These are phyloP conservation scores for Ramphastos sulfuratus DNA, from an alignment of 2,113 vertebrate genomes.

Conservation along the genomic window DNA sequence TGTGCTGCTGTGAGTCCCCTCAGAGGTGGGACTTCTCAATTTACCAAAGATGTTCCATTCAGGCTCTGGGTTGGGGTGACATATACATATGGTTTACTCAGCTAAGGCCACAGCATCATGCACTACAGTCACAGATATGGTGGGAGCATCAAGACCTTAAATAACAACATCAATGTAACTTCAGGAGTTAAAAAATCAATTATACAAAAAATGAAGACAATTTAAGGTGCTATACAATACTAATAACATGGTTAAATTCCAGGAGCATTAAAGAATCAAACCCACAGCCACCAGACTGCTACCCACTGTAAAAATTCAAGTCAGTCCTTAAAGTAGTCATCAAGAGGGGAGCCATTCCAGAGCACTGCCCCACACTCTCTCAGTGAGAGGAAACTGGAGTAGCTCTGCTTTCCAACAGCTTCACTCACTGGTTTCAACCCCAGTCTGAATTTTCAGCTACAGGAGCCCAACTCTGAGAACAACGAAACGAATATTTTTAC, in stretches of 20 bases:
- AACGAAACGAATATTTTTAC: background rate
- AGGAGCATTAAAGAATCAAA: background rate
- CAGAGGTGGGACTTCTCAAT: background rate
- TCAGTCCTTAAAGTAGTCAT: background rate
- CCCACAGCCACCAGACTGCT: background rate
- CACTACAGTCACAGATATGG: fast-evolving
- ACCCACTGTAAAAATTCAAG: no score
- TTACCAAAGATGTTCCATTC: background rate
- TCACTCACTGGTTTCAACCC: no score
- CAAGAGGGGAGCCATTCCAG: no score
- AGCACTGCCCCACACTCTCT: fast-evolving
- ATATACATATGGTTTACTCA: background rate
- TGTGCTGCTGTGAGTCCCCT: fast-evolving
- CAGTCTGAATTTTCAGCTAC: background rate
- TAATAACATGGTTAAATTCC: background rate
- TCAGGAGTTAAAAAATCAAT: background rate
- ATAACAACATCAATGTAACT: fast-evolving
- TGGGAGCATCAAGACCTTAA: background rate
- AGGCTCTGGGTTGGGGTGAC: background rate
- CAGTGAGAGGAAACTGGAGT: fast-evolving
- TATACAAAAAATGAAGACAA: background rate
- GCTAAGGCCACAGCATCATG: background rate
- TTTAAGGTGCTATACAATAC: background rate
- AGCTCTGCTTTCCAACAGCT: background rate
- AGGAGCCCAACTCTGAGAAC: background rate